A percentile compares a stretch with the other conserved stretches of the same genome.
Evolutionary conservation across 2,113 vertebrate species (phyloP).

Genomic region (Solea solea): DNA sequence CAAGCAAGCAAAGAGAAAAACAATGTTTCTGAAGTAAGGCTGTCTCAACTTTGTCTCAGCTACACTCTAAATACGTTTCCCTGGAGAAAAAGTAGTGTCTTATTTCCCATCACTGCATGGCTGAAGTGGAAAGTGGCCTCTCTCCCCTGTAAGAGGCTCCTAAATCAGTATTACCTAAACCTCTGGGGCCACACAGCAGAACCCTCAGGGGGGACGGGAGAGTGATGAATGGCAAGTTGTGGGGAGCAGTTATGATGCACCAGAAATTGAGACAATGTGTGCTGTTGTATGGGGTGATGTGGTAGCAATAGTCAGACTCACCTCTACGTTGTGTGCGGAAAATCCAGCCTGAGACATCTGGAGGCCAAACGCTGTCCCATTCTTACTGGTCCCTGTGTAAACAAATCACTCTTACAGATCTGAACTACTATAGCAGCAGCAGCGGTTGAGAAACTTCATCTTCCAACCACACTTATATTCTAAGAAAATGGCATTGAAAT

Average conservation of each 20-base stretch:
- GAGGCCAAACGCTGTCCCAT: conserved; percentile 94
- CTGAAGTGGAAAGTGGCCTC: conserved; percentile 56
- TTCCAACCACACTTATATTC: not conserved
- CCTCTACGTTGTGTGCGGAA: conserved; percentile 94
- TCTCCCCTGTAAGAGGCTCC: conserved; percentile 49
- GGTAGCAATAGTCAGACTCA: conserved; percentile 72
- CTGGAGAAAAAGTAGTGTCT: conserved; percentile 51
- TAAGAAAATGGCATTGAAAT: not conserved
- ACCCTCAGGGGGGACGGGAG: conserved; percentile 67
- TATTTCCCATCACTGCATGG: conserved; percentile 52
- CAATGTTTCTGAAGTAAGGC: conserved; percentile 31
- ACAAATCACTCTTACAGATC: conserved; percentile 40
- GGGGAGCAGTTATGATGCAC: conserved; percentile 21
- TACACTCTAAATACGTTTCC: conserved; percentile 44
- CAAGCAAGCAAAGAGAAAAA: conserved; percentile 13
- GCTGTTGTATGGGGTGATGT: conserved; percentile 37
- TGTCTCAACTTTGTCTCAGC: conserved; percentile 24
- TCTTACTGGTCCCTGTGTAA: conserved; percentile 92
- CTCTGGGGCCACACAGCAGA: conserved; percentile 53
- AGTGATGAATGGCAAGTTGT: conserved; percentile 75
- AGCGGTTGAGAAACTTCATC: conserved; percentile 14
- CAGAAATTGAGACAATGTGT: conserved; percentile 59
- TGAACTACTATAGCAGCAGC: conserved; percentile 12
- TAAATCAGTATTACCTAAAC: conserved; percentile 68
- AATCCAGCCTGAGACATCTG: conserved; percentile 99